Percentiles rank a stretch among this genome's conserved stretches.
phyloP scores from a whole-genome alignment of 2,888 invertebrate species.

The Rhagonycha lutea region DNA sequence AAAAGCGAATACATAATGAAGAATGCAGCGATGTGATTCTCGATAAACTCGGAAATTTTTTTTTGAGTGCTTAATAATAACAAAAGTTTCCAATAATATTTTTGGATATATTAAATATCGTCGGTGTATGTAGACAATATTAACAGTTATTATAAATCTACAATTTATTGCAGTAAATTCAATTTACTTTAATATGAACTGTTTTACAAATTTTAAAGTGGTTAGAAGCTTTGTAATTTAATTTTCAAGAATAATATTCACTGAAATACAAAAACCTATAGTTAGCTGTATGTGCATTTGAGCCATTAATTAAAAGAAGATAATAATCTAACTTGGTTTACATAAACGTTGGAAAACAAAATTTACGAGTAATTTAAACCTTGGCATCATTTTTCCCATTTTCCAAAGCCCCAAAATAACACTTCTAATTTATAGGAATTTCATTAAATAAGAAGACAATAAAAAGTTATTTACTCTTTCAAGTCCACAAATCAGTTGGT shows the following conservation, averaged over 20 bases:
- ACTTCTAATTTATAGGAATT: not conserved
- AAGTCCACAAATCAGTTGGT: not conserved
- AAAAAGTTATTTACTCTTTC: not conserved
- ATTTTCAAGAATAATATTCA: not conserved
- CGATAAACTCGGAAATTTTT: not conserved
- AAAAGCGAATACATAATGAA: not conserved
- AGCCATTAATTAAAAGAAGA: not conserved
- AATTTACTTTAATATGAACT: not conserved
- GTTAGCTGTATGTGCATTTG: not conserved
- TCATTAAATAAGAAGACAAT: not conserved
- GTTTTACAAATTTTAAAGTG: not conserved
- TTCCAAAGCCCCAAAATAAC: not conserved
- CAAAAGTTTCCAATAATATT: not conserved
- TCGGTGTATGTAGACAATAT: too few species aligned
- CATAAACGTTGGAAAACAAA: not conserved
- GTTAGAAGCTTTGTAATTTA: not conserved
- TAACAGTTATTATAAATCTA: too few species aligned
- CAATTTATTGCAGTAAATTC: not conserved
- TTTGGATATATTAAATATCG: not conserved
- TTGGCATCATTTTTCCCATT: not conserved
- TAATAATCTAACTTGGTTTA: not conserved
- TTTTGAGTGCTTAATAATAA: not conserved
- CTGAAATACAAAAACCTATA: not conserved
- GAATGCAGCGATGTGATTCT: not conserved
- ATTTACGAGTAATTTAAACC: not conserved